Percentiles rank a stretch among this genome's conserved stretches.
Conservation (phyloP, 2,797 vertebrate species). For the Enteromius treurensis region DNA sequence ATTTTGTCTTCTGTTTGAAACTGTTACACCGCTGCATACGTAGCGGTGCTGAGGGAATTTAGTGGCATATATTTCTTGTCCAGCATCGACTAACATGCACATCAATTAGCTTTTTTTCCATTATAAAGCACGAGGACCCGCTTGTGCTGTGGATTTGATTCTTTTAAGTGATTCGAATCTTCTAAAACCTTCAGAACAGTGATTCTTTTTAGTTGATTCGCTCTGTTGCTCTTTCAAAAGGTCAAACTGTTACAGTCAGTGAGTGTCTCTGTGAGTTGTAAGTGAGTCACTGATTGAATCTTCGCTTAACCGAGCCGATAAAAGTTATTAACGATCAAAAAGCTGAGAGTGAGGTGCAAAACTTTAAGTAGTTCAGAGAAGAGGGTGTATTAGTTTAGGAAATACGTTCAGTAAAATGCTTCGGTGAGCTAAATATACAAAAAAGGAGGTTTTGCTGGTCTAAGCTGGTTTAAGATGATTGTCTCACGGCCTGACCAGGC, state of each 20-base stretch:
- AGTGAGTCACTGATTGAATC: background rate
- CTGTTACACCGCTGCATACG: background rate
- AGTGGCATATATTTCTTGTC: background rate
- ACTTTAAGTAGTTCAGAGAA: background rate
- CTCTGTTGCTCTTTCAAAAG: background rate
- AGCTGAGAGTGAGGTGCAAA: background rate
- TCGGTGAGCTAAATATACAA: background rate
- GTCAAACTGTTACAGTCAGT: background rate
- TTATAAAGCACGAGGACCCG: background rate
- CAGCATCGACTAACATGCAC: background rate
- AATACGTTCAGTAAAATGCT: background rate
- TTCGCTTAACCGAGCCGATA: background rate
- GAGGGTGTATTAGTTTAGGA: background rate
- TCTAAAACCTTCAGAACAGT: background rate
- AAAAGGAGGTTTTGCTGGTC: background rate
- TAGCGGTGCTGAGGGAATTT: background rate
- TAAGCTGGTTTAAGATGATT: background rate
- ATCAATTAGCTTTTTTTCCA: background rate
- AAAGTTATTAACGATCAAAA: background rate
- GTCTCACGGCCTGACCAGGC: background rate
- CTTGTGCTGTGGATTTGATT: background rate
- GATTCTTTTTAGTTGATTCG: background rate
- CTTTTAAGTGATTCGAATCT: constrained; percentile 5
- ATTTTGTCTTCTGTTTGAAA: background rate
- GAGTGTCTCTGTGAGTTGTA: background rate